Evolutionary conservation across 2,797 vertebrate species (phyloP), one percentile per base, ranked within the genome.

Genomic region (Eurystomus glaucurus): DNA sequence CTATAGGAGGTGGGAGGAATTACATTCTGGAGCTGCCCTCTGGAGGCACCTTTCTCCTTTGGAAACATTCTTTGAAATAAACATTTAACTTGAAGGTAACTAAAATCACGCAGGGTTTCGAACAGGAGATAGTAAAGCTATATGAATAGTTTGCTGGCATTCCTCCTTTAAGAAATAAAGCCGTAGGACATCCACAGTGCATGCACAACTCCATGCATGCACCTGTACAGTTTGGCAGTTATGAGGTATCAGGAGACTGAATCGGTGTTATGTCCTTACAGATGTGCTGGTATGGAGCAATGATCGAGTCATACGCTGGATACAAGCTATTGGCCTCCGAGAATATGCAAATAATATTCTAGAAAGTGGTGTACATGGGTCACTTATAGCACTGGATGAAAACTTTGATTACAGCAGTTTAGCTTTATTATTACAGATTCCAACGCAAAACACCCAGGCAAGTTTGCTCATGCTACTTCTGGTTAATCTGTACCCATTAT

Each of bases 351-450:
- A 99, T 97, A 99, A 99, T 94, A 99, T 99, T 87, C 96, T 99
- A 92, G 99, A 99, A 98, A 99, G 99, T 68, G 99, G 99, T 11
- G 99, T 99, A n/a, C 99, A 99, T 23, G 99, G 99, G 21, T 99
- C 99, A 31, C 99, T 99, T 72, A 98, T 99, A 88, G 99, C 99
- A 82, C 97, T 99, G 92, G 99, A 99, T 37, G 99, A 99, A 96
- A 99, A 99, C 98, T 99, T 99, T 82, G 99, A 99, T 98, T 99
- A 99, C 97, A 99, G 98, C 98, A 99, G 99, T 98, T 98, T 99
- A 98, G 99, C 99, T 65, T 98, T 99, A 94, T 98, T 99, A 92
- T 99, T 99, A 96, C 99, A 99, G 98, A 99, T 99, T 96, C 99
- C 99, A 97, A 99, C 97, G 88, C 99, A 99, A 98, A 99, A 99